Conservation (phyloP, 1,140 invertebrate genomes). For the Campoletis sonorensis region DNA sequence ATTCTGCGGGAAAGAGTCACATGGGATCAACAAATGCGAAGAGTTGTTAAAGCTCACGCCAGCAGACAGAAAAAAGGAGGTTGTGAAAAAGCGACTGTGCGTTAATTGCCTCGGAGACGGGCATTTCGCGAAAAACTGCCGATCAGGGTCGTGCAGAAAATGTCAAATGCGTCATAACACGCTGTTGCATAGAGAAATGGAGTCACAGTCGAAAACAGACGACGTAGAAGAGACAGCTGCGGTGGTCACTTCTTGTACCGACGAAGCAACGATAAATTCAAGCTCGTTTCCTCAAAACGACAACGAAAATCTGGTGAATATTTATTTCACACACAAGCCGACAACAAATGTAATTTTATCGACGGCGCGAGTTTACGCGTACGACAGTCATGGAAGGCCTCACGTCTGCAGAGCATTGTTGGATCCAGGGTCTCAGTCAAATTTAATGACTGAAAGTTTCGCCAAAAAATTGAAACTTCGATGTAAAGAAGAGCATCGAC, state of each 20-base stretch:
- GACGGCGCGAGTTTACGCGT: constrained; percentile 44
- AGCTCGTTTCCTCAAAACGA: background rate
- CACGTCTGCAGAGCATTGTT: constrained; percentile 48
- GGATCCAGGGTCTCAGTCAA: constrained; percentile 53
- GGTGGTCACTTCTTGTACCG: constrained; percentile 27
- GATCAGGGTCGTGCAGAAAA: constrained; percentile 28
- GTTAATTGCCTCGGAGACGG: constrained; percentile 27
- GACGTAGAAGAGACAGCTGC: background rate
- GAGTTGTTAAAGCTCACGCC: constrained; percentile 38
- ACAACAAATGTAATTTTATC: constrained; percentile 45
- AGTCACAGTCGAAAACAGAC: background rate
- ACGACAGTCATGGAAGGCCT: constrained; percentile 33
- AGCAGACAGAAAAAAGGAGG: constrained; percentile 36
- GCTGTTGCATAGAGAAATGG: constrained; percentile 26
- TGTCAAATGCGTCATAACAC: constrained; percentile 38
- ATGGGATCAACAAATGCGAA: constrained; percentile 38
- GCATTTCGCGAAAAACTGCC: constrained; percentile 38
- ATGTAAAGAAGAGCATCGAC: constrained; percentile 19
- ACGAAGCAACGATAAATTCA: background rate
- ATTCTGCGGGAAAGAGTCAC: constrained; percentile 32
- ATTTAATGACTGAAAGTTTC: constrained; percentile 47
- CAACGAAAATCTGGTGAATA: background rate
- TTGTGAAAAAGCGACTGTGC: constrained; percentile 30
- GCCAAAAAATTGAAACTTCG: constrained; percentile 45
- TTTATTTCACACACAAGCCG: constrained; percentile 15